Evolutionary conservation across 2,888 invertebrate genomes (phyloP), one percentile per base, ranked within the genome.

Genomic region (Dasypolia templi): DNA sequence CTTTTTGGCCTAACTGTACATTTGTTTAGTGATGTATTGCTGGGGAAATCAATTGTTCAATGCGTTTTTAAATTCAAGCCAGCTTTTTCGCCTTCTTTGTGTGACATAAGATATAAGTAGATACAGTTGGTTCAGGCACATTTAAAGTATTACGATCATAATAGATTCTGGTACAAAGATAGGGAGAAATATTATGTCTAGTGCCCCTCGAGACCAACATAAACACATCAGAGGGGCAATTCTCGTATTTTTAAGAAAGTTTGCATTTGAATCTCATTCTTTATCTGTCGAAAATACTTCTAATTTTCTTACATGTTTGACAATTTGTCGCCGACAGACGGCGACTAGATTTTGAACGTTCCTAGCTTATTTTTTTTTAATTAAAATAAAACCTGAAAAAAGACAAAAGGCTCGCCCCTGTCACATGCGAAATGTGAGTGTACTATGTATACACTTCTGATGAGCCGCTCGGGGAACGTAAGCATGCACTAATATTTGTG

Each of bases 1-100:
- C 65, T 73, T 83, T 80, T 83, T 42, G 65, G 42, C 14, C 79
- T 32, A 26, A 51, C 53, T 59, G 67, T 4, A 22, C 71, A 59
- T 73, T 79, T 69, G 65, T 58, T 68, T 78, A 58, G 44, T 56
- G 42, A 67, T 49, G 42, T 69, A 62, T 49, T n/a, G 65, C 35
- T 32, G 4, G 22, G 39, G n/a, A 14, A 35, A 46, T 51, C 78
- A 44, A 72, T 72, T 72, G 72, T 56, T 46, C 77, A 61, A 66
- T 56, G 53, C 44, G 42, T 42, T 55, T 5, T n/a, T 9, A 19
- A 64, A 70, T 26, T 12, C 32, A 17, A 46, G 53, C 3, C n/a
- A 14, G 26, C 1, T 19, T 44, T 39, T 22, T 7, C 4, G 29
- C 19, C 9, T 42, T 26, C 7, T 68, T n/a, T 49, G 19, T 64